A percentile compares a stretch with the other conserved stretches of the same genome.
Conservation (phyloP, 2,797 vertebrate genomes). For the Prunella strophiata region DNA sequence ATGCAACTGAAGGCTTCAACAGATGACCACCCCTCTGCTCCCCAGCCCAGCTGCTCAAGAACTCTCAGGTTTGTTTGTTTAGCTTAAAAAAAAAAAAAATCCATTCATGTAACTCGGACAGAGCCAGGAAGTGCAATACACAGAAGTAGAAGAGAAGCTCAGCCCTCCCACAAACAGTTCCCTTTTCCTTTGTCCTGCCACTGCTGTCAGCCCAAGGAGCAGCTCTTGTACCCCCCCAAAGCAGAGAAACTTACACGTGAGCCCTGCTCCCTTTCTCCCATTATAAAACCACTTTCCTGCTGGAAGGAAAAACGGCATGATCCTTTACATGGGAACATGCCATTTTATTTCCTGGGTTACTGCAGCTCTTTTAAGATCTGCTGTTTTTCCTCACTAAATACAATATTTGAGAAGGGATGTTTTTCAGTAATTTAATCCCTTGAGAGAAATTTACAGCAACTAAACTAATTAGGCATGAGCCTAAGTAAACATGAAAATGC, state of each 20-base stretch:
- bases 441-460: slow-evolving; percentile 4
- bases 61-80: neutral
- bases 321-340: neutral
- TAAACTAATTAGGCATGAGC: slow-evolving; percentile 11
- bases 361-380: neutral
- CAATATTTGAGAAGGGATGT: neutral
- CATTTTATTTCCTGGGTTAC: neutral
- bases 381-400: neutral
- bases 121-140: neutral
- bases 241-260: fast-evolving
- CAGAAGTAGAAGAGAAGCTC: neutral
- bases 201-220: neutral
- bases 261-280: neutral
- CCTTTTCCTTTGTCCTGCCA: neutral
- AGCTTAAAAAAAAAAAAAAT: neutral
- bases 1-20: neutral
- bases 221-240: neutral
- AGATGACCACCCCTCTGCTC: neutral
- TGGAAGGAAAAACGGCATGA: neutral
- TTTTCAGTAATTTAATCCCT: slow-evolving; percentile 7
- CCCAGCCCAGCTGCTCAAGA: neutral
- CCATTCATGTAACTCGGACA: neutral
- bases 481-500: slow-evolving; percentile 46
- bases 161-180: neutral
- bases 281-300: neutral